Evolutionary conservation across 2,113 vertebrate species (phyloP), one percentile per base, ranked within the genome.

Genomic region (Sinocyclocheilus grahami): DNA sequence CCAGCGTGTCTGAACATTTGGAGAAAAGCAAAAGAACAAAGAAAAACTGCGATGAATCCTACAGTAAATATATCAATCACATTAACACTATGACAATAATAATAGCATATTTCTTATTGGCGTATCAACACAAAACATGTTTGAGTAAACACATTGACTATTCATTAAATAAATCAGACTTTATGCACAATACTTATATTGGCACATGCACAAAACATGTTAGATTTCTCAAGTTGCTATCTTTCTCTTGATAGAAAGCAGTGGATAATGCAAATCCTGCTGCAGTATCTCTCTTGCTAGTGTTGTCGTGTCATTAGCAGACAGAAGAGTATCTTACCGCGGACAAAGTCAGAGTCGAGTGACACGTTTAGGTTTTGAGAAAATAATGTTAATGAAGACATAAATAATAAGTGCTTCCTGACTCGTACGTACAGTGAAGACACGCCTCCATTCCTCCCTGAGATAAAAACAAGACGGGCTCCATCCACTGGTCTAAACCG

Each of bases 161-260:
- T 37, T 69, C 2, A 33, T 67, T 16, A 30, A 67, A 67, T 27
- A 33, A 69, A 69, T 3, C 13, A 16, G 5, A 3, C 24, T 83
- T 88, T 94, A 30, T 24, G n/a, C 1, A 24, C 6, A 20, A 20
- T 71, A 10, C 7, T 71, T 10, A 16, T 20, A 16, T 20, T 37
- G 2, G 5, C 6, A 33, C 14, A 33, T 0, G 14, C 33, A 5
- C n/a, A 1, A 4, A 22, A 12, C 10, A 65, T 5, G 4, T 42
- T 72, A 42, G 2, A 1, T n/a, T 42, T 46, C 37, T 39, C 11
- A 67, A 27, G 4, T 74, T 74, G n/a, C 1, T 2, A 12, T 13
- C 4, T 42, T 42, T 74, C 20, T 20, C 11, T 46, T 12, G 8
- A 74, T 42, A 20, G 22, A 9, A 37, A 37, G 71, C 12, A 37